phyloP scores from a whole-genome alignment of 2,797 vertebrate genomes.

The Catostomus latipinnis region DNA sequence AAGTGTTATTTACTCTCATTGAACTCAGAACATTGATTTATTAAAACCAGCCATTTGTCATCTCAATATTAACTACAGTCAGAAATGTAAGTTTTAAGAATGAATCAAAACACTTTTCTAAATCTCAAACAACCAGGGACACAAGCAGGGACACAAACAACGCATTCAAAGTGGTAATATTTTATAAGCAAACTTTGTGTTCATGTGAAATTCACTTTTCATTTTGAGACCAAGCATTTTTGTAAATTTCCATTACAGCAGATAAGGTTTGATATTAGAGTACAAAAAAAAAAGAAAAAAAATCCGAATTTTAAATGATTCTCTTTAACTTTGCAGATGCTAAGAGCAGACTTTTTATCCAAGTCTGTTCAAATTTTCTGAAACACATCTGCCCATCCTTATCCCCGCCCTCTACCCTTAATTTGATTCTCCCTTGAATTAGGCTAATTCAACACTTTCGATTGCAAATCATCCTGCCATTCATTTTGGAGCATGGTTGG shows the following conservation, averaged over 20 bases:
- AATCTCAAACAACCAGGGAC: constrained; percentile 11
- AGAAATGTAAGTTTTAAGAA: neutral
- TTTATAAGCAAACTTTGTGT: constrained; percentile 85
- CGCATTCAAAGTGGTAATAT: constrained; percentile 54
- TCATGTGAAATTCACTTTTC: constrained; percentile 80
- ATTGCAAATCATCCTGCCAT: constrained; percentile 45
- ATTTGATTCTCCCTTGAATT: constrained; percentile 35
- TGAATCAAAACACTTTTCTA: neutral
- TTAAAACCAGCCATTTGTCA: neutral
- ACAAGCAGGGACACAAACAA: neutral
- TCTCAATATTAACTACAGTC: neutral
- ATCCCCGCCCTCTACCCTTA: constrained; percentile 27
- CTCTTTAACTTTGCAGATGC: constrained; percentile 64
- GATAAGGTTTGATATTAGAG: constrained; percentile 83
- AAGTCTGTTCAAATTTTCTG: constrained; percentile 62
- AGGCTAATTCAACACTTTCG: constrained; percentile 24
- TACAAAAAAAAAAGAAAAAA: constrained; percentile 76
- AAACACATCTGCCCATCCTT: constrained; percentile 20
- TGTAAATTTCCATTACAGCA: constrained; percentile 84
- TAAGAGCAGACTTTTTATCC: constrained; percentile 73
- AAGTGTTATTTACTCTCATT: too few relatives aligned
- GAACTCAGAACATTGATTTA: neutral
- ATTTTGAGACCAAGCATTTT: constrained; percentile 78
- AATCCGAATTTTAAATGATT: constrained; percentile 69
- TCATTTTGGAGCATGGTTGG: constrained; percentile 47